A percentile compares a stretch with the other conserved stretches of the same genome.
Conservation (phyloP, 1,140 invertebrate species). For the Nasonia longicornis region DNA sequence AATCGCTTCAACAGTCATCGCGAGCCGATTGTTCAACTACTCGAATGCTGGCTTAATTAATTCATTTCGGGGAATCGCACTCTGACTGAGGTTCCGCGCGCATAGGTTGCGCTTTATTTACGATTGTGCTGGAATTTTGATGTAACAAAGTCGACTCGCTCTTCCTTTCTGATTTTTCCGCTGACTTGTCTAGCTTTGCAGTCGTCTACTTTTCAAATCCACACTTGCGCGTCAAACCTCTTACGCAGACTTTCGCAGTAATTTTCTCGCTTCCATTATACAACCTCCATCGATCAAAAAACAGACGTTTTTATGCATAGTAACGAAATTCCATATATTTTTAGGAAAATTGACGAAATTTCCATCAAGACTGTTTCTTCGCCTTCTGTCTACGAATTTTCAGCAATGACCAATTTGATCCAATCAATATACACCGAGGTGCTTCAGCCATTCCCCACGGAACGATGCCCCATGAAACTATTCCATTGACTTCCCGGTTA, state of each 20-base stretch:
- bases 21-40: neutral
- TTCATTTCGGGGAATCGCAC: neutral
- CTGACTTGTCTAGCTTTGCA: neutral
- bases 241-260: neutral
- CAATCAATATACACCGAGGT: constrained; percentile 72
- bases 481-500: constrained; percentile 66
- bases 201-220: neutral
- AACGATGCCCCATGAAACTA: constrained; percentile 79
- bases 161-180: neutral
- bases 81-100: neutral
- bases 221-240: neutral
- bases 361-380: neutral
- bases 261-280: neutral
- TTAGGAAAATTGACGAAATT: neutral
- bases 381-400: neutral
- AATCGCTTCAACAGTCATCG: neutral
- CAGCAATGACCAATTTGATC: constrained; percentile 41
- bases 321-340: neutral
- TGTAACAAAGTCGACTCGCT: neutral
- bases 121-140: neutral
- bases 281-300: constrained; percentile 53
- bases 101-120: too few relatives aligned
- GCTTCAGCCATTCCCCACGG: constrained; percentile 74
- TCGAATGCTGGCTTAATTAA: constrained; percentile 5
- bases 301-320: too few relatives aligned